Percentiles rank a stretch among this genome's conserved stretches.
phyloP scores from a whole-genome alignment of 53 echinoderm and acorn worm genomes.

The Patiria pectinifera region DNA sequence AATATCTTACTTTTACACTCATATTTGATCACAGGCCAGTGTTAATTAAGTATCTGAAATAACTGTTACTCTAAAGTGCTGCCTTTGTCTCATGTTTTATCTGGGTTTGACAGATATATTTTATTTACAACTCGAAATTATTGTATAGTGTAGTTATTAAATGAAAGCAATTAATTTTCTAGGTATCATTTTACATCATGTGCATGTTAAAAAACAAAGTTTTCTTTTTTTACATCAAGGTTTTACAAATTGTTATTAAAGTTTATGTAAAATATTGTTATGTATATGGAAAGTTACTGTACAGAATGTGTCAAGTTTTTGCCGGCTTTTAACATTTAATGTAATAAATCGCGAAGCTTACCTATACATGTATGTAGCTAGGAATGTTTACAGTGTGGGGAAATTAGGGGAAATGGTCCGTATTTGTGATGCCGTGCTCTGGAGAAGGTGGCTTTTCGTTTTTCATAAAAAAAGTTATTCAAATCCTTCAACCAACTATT shows the following conservation, averaged over 20 bases:
- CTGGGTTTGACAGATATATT: not conserved
- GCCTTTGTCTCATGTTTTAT: not conserved
- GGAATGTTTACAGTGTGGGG: not conserved
- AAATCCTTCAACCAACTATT: too few relatives aligned
- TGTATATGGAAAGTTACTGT: constrained; percentile 47
- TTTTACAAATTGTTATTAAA: constrained; percentile 31
- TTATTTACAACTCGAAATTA: not conserved
- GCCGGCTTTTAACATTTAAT: not conserved
- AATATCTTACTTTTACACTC: too few relatives aligned
- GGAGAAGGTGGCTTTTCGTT: too few relatives aligned
- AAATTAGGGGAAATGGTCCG: too few relatives aligned
- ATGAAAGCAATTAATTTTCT: not conserved
- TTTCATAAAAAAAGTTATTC: too few relatives aligned
- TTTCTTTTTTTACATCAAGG: not conserved
- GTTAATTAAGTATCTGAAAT: too few relatives aligned
- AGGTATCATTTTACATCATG: not conserved
- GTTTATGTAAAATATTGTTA: constrained; percentile 35
- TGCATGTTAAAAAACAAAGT: not conserved
- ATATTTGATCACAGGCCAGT: too few relatives aligned
- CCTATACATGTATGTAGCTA: not conserved
- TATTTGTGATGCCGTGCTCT: too few relatives aligned
- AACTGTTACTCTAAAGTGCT: not conserved
- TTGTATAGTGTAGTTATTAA: not conserved
- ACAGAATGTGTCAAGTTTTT: not conserved
- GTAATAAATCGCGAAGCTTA: not conserved